These are phyloP conservation scores for Drosophila lini DNA, from an alignment of 1,140 invertebrate species.

Conservation along the genomic window DNA sequence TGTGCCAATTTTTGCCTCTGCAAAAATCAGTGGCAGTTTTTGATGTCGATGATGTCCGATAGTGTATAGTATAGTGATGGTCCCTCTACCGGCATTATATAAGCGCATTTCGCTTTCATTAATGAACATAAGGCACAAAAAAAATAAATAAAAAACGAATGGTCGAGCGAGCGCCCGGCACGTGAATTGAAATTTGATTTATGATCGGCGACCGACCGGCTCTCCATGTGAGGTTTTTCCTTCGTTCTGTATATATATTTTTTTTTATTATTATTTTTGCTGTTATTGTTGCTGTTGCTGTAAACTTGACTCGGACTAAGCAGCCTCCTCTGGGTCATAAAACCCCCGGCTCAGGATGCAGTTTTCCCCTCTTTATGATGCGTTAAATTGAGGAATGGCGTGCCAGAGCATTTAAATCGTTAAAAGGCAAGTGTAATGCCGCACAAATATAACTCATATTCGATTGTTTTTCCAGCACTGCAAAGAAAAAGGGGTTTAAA, in stretches of 20 bases:
- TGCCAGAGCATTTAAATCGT: conserved; percentile 76
- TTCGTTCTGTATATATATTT: conserved; percentile 27
- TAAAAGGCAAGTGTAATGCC: conserved; percentile 54
- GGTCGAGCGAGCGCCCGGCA: conserved; percentile 55
- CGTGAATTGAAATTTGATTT: conserved; percentile 79
- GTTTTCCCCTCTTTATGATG: conserved; percentile 57
- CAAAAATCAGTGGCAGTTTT: conserved; percentile 73
- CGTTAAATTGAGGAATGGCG: conserved; percentile 80
- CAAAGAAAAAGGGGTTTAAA: background rate
- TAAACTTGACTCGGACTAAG: conserved; percentile 28
- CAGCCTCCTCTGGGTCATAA: conserved; percentile 47
- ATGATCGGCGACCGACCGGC: conserved; percentile 51
- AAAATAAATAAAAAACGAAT: background rate
- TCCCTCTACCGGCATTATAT: conserved; percentile 56
- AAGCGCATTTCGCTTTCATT: conserved; percentile 80
- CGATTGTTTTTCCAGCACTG: conserved; percentile 38
- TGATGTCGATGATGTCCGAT: conserved; percentile 46
- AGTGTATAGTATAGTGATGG: conserved; percentile 20
- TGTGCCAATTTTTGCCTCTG: conserved; percentile 70
- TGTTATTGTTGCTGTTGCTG: background rate
- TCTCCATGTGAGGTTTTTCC: conserved; percentile 51
- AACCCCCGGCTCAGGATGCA: conserved; percentile 37
- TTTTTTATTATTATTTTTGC: conserved; percentile 5
- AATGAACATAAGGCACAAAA: conserved; percentile 57
- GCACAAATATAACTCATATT: conserved; percentile 25